A percentile compares a stretch with the other conserved stretches of the same genome.
Conservation (phyloP, 1,140 invertebrate genomes). For the Gryon sp. region DNA sequence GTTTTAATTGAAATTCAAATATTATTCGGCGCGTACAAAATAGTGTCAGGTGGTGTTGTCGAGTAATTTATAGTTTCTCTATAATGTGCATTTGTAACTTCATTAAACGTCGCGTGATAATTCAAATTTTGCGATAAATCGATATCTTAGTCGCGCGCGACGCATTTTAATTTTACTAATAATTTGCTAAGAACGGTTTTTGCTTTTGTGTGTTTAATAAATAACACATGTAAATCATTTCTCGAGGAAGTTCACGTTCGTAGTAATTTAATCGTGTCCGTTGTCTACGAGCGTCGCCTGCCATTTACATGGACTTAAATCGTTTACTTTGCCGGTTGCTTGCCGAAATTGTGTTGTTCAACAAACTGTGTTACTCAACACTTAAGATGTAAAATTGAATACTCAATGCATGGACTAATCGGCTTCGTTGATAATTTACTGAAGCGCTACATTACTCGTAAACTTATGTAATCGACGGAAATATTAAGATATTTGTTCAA, state of each 20-base stretch:
- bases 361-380: slow-evolving; percentile 15
- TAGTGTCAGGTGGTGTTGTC: slow-evolving; percentile 37
- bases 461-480: too few species aligned
- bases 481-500: too few species aligned
- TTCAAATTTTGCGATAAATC: slow-evolving; percentile 51
- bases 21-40: slow-evolving; percentile 55
- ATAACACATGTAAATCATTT: slow-evolving; percentile 27
- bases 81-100: slow-evolving; percentile 46
- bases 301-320: slow-evolving; percentile 33
- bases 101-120: slow-evolving; percentile 36
- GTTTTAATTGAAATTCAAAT: slow-evolving; percentile 62
- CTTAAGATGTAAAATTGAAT: slow-evolving; percentile 8
- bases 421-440: too few species aligned
- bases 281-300: neutral
- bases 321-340: slow-evolving; percentile 26
- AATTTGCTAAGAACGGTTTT: too few species aligned
- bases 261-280: slow-evolving; percentile 24
- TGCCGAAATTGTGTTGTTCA: slow-evolving; percentile 25
- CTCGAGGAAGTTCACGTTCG: neutral
- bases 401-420: slow-evolving; percentile 7
- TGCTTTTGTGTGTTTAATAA: slow-evolving; percentile 34
- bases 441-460: too few species aligned
- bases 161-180: slow-evolving; percentile 38
- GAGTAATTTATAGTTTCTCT: slow-evolving; percentile 53
- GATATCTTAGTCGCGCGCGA: slow-evolving; percentile 33